Base-by-base conservation (phyloP, 2,888 invertebrate species). In the Hypercompe scribonia region DNA sequence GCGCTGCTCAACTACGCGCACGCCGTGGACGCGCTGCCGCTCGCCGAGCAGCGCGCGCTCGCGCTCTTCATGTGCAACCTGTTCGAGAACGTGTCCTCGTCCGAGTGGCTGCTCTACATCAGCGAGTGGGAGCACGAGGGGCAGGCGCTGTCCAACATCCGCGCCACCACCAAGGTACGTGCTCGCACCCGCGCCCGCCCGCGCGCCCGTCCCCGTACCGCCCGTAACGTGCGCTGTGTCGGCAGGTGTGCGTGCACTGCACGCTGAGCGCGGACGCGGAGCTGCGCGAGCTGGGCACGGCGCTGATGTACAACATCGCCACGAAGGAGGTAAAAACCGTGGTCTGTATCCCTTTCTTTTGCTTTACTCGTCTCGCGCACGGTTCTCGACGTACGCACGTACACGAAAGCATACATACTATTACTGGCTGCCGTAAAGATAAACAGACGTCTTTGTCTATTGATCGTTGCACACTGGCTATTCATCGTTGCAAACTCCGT, bases 281-380 rank as follows among this genome's bases (percentile, higher is more conserved):
- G 81, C 94, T 99, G 84, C 98, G 98, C 89, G 98, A 98, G 82
- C 95, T 97, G 80, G 99, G 99, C 79, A 97, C 98, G 2, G 98
- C 98, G 85, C 97, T 99, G 81, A 97, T 99, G 85, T 97, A 98
- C 96, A 99, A 99, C 95, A 96, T 99, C 87, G 98, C 98, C 91
- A 97, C 98, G 96, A 99, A 98, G 97, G 99, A 99, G 97, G 98
- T 99, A 96, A 99, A 98, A 97, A 98, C 98, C 93, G 98, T 99
- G 98, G 98, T 98, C 97, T 96, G 98, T 98, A 97, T 97, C 97
- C 65, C 39, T 50, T 42, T 58, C 65, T 13, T 70, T 39, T 46
- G 64, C 90, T 54, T 33, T 88, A 31, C 84, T 72, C 74, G 76
- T 75, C 67, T 50, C 46, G 5, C 15, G 3, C 31, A 7, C 18